Evolutionary conservation across 1,140 invertebrate genomes (phyloP), one percentile per base, ranked within the genome.

Genomic region (Olivierus martensii): DNA sequence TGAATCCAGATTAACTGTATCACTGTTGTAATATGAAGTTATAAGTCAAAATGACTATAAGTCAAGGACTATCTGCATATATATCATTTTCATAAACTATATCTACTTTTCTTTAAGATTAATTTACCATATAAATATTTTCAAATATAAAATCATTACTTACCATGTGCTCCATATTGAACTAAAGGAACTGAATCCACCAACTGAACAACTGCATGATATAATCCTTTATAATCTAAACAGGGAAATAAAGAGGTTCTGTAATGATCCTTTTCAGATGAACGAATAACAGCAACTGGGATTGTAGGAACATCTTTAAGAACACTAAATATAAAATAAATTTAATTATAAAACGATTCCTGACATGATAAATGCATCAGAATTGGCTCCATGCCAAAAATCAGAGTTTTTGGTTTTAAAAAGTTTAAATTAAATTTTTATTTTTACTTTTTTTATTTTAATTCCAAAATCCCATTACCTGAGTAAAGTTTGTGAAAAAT

Each of bases 401-500:
- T n/a, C n/a, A n/a, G n/a, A n/a, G n/a, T n/a, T n/a, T n/a, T n/a
- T n/a, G n/a, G n/a, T n/a, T n/a, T n/a, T n/a, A n/a, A n/a, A n/a
- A n/a, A n/a, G n/a, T n/a, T n/a, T n/a, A n/a, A n/a, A n/a, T n/a
- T n/a, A n/a, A n/a, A n/a, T n/a, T n/a, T n/a, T n/a, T n/a, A n/a
- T n/a, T n/a, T n/a, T n/a, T n/a, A n/a, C n/a, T n/a, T 28, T 28
- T 28, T 6, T 28, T 28, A 28, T 28, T 28, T 28, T 28, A 4
- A 28, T 28, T n/a, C 28, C 28, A 28, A 17, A 43, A 43, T 22
- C 9, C 4, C 22, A 78, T 80, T 79, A 97, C 94, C 72, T 87
- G 60, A 98, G 74, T 51, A 99, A 75, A 46, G 90, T 95, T 75
- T 95, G 90, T 22, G 91, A 93, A 72, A 99, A 98, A 71, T 93